Percentiles rank a stretch among this genome's conserved stretches.
Evolutionary conservation across 2,888 invertebrate species (phyloP).

Genomic region (Amblyjoppa proteus): DNA sequence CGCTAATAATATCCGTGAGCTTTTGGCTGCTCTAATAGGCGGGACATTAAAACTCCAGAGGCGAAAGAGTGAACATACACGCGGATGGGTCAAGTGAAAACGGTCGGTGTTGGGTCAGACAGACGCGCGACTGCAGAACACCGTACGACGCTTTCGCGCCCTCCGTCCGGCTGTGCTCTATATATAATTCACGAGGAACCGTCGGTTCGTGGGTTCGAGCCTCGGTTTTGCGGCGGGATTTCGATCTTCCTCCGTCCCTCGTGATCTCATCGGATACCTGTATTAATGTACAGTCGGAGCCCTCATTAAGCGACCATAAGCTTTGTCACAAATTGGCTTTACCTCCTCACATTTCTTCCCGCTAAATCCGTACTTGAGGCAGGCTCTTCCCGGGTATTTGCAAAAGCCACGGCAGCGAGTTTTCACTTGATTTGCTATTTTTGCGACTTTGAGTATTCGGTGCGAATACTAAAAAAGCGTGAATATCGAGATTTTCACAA

Average conservation of each 20-base stretch:
- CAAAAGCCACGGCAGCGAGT: no score
- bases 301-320: background rate
- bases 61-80: constrained; percentile 9
- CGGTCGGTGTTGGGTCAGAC: constrained; percentile 49
- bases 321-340: constrained; percentile 14
- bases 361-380: background rate
- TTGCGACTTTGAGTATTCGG: no score
- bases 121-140: constrained; percentile 13
- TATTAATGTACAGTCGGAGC: background rate
- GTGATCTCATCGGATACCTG: background rate
- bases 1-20: constrained; percentile 45
- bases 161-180: constrained; percentile 2
- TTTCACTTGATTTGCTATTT: no score
- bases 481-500: no score
- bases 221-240: background rate
- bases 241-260: constrained; percentile 8
- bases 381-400: background rate
- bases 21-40: constrained; percentile 46
- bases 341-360: background rate
- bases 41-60: constrained; percentile 46
- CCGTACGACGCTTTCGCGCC: constrained; percentile 1
- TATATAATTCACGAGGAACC: background rate
- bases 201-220: background rate
- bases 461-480: no score
- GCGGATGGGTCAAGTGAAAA: constrained; percentile 42